These are phyloP conservation scores for Chelidonichthys spinosus DNA, from an alignment of 2,797 vertebrate species.

Conservation along the genomic window DNA sequence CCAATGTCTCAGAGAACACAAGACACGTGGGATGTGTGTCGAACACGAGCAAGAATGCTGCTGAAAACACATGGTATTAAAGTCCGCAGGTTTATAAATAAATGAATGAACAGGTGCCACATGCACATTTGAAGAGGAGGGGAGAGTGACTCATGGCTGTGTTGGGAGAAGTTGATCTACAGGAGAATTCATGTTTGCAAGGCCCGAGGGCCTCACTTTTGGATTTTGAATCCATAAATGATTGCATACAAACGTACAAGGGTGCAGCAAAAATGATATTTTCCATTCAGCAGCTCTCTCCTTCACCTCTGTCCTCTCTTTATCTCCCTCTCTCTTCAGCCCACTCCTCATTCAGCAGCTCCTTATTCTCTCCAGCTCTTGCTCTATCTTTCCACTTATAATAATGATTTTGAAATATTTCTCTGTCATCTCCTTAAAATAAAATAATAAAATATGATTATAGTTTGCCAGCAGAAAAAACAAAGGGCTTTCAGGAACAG, in stretches of 20 bases:
- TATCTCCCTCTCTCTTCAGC: neutral
- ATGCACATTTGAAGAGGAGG: neutral
- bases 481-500: neutral
- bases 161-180: neutral
- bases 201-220: neutral
- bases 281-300: constrained; percentile 17
- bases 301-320: constrained; percentile 21
- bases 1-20: neutral
- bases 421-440: no score
- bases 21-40: neutral
- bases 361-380: neutral
- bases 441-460: neutral
- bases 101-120: neutral
- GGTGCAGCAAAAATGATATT: neutral
- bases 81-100: neutral
- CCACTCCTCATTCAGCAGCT: neutral
- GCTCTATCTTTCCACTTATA: no score
- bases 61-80: neutral
- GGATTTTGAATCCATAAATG: neutral
- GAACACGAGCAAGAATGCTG: neutral
- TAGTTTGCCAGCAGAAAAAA: neutral
- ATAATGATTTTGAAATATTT: neutral
- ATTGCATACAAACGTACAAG: neutral
- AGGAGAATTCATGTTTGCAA: neutral
- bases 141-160: neutral